phyloP scores from a whole-genome alignment of 2,797 vertebrate genomes.

The Malurus leucopterus region DNA sequence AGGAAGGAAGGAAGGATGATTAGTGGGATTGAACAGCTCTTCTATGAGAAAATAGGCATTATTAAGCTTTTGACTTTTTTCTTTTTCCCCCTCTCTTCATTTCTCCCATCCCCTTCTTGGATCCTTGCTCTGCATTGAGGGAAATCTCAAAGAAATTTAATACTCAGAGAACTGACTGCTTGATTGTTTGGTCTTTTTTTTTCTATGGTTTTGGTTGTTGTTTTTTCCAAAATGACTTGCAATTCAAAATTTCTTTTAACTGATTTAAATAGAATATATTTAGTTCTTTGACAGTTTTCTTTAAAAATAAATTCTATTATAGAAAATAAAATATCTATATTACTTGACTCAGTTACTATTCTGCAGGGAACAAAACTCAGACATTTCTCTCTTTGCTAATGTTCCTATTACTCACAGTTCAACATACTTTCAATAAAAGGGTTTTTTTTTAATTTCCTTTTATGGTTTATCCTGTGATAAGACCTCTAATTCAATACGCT shows the following conservation, averaged over 20 bases:
- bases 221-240: background rate
- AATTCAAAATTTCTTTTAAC: background rate
- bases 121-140: background rate
- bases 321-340: background rate
- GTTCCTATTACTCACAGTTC: background rate
- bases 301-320: background rate
- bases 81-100: rapidly evolving
- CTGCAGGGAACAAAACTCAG: background rate
- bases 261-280: background rate
- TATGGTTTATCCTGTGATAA: background rate
- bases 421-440: background rate
- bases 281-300: background rate
- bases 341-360: background rate
- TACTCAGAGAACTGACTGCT: too few relatives aligned
- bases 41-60: background rate
- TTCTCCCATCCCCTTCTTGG: background rate
- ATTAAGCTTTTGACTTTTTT: background rate
- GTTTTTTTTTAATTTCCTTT: background rate
- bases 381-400: background rate
- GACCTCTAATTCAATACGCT: background rate
- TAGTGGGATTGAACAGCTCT: background rate
- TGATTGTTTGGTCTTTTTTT: background rate
- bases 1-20: too few relatives aligned
- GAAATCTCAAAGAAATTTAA: background rate
- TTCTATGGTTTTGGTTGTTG: background rate